These are phyloP conservation scores for Temnothorax rugatulus DNA, from an alignment of 2,888 invertebrate species.

Conservation along the genomic window DNA sequence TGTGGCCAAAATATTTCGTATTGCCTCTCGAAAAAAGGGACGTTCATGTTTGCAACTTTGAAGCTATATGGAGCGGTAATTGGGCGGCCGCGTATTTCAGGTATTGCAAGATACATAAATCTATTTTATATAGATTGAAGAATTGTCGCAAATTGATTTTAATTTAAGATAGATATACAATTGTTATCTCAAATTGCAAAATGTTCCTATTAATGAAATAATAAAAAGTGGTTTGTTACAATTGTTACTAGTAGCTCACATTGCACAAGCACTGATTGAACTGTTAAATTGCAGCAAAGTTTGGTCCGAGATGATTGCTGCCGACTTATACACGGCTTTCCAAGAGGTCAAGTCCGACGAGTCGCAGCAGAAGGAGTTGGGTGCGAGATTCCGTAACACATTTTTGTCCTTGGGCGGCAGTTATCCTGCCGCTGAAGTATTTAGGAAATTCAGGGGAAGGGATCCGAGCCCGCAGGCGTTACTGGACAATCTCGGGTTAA, in stretches of 20 bases:
- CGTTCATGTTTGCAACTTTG: slow-evolving; percentile 94
- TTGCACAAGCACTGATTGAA: neutral
- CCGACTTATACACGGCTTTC: slow-evolving; percentile 96
- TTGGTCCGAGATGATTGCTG: slow-evolving; percentile 96
- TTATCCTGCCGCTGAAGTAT: slow-evolving; percentile 93
- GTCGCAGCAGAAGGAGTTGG: slow-evolving; percentile 88
- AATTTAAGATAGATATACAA: neutral
- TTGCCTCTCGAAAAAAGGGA: slow-evolving; percentile 93
- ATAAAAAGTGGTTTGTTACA: neutral
- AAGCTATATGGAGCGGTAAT: slow-evolving; percentile 93
- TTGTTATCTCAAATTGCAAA: neutral
- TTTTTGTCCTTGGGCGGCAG: slow-evolving; percentile 94
- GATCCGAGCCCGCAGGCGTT: slow-evolving; percentile 96
- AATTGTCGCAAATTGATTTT: neutral
- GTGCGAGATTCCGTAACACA: slow-evolving; percentile 92
- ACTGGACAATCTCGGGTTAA: slow-evolving; percentile 89
- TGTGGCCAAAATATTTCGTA: slow-evolving; percentile 94
- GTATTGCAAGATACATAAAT: slow-evolving; percentile 62
- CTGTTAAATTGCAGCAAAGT: slow-evolving; percentile 89
- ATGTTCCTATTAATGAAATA: slow-evolving; percentile 5
- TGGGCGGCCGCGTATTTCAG: slow-evolving; percentile 95
- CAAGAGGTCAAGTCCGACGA: slow-evolving; percentile 88
- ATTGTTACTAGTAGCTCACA: neutral
- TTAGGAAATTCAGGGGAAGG: slow-evolving; percentile 95
- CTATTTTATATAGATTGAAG: neutral